Evolutionary conservation across 1,140 invertebrate genomes (phyloP), one percentile per base, ranked within the genome.

Genomic region (Dufourea novaeangliae): DNA sequence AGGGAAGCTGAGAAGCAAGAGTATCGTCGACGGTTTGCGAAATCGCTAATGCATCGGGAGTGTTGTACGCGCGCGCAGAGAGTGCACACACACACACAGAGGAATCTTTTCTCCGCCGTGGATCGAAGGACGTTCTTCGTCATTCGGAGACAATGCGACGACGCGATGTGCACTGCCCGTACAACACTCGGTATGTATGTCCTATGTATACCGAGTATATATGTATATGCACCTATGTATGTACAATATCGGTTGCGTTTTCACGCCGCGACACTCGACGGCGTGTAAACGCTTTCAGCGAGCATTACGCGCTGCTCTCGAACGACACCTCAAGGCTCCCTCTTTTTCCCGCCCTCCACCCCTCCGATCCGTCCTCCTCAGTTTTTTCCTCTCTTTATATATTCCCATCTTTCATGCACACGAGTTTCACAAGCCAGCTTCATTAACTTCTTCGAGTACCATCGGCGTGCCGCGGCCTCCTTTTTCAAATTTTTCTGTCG

Each of bases 61-160:
- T n/a, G n/a, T n/a, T n/a, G n/a, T n/a, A n/a, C n/a, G n/a, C 29
- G 64, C 50, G 41, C 46, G 4, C 54, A 25, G 17, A 56, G 22
- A 8, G 52, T 20, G 27, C 50, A 70, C 34, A 39, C 50, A 29
- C 63, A n/a, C n/a, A n/a, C n/a, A n/a, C n/a, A n/a, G 34, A 10
- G 7, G 66, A 67, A 70, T 80, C 41, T 61, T 62, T 20, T 61
- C 54, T 41, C 17, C 20, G 44, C 25, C n/a, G 11, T 39, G 59
- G 25, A 66, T 61, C 68, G 83, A 80, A 69, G 78, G 73, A 84
- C 82, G 56, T 69, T 69, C 27, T 20, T 46, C 57, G 81, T 83
- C 63, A 70, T 57, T 32, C 64, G 5, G n/a, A 77, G 72, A 84
- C 81, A 84, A 84, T 83, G 71, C 73, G 57, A 39, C 32, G n/a